phyloP scores from a whole-genome alignment of 2,888 invertebrate species.

The Pseudococcus viburni region DNA sequence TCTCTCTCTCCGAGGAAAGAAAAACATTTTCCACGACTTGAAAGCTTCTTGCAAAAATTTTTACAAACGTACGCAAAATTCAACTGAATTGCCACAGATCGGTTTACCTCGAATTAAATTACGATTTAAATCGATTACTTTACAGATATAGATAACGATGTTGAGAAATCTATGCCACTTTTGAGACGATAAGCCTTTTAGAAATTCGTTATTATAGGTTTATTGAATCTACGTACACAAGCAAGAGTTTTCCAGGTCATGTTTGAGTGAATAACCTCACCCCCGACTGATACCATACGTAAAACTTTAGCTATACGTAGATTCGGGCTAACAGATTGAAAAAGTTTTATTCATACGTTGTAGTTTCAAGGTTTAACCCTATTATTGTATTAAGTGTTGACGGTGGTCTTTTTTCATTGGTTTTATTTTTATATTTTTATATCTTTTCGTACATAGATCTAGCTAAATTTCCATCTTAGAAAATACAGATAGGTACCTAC shows the following conservation, averaged over 20 bases:
- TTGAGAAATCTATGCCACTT: neutral
- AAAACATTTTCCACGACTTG: neutral
- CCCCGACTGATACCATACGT: neutral
- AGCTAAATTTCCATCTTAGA: neutral
- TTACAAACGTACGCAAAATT: too few species aligned
- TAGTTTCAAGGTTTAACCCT: constrained; percentile 21
- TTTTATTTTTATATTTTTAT: neutral
- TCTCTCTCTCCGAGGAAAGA: neutral
- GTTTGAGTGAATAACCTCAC: constrained; percentile 24
- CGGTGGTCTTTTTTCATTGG: constrained; percentile 1
- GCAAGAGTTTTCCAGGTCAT: neutral
- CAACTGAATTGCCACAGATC: neutral
- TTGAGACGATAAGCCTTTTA: neutral
- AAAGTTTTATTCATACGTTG: constrained; percentile 33
- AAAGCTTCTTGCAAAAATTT: too few species aligned
- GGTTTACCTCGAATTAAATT: neutral
- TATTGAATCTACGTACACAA: neutral
- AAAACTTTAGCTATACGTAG: neutral
- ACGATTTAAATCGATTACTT: constrained; percentile 17
- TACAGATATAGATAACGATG: neutral
- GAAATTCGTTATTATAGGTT: constrained; percentile 12
- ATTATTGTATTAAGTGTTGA: constrained; percentile 1
- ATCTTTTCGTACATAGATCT: neutral
- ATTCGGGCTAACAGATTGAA: constrained; percentile 30
- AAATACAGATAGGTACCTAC: neutral